Base-by-base conservation (phyloP, 2,888 invertebrate genomes). In the Mesorhabditis belari region DNA sequence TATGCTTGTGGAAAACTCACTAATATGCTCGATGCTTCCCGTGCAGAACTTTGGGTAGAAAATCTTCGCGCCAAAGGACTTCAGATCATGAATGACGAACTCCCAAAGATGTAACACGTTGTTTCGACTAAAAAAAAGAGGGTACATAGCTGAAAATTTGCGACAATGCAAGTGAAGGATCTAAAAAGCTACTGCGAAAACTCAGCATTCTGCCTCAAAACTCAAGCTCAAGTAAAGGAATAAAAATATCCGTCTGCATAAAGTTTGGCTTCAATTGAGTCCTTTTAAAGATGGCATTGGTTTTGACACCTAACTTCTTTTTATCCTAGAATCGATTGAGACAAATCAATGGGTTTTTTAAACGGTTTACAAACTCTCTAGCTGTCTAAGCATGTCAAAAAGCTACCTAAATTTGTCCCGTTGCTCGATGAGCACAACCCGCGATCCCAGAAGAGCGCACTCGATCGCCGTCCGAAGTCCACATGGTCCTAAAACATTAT, bases 11-110 rank as follows among this genome's bases (percentile, higher is more conserved):
- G 24, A 35, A 44, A 61, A 82, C 85, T 83, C 81, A 86, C 94
- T 92, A 77, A 98, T 95, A 83, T 98, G 96, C 83, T 98, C 95
- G 70, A 98, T 95, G 66, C 93, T 88, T 23, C 95, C 96, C 1
- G 95, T 94, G 85, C 96, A 96, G 83, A 98, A 98, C 84, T 94
- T 94, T 19, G 95, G 95, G 81, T 92, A 95, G 85, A 98, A 96
- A 82, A 94, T 93, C 83, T 98, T 98, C 21, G 94, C 95, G 23
- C 94, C 96, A 0, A 76, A 63, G n/a, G 88, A 88, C 62, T 90
- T 87, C 71, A 98, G 85, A 84, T 98, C 96, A 74, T 92, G 90
- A 65, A 98, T 96, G 52, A 96, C 92, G 83, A 92, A 95, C 55
- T 95, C 94, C 96, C 96, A 98, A 67, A 98, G 85, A 82, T 96